phyloP scores from a whole-genome alignment of 2,888 invertebrate genomes.

The Lasius platythorax region DNA sequence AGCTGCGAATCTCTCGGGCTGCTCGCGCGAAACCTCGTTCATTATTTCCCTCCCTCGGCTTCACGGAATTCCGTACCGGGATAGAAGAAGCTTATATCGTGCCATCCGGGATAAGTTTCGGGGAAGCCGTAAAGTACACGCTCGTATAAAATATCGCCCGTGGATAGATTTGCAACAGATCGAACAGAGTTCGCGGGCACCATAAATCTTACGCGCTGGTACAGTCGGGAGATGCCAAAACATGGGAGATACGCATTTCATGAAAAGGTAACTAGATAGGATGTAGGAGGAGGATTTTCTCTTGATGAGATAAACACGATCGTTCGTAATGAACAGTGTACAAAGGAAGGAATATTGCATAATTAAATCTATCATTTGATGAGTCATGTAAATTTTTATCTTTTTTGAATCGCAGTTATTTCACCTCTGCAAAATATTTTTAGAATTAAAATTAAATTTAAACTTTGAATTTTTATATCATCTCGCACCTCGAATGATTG shows the following conservation, averaged over 20 bases:
- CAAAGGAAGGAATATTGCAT: not conserved
- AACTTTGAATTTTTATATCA: not conserved
- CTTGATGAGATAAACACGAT: not conserved
- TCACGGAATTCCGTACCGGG: constrained; percentile 38
- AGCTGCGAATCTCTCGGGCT: constrained; percentile 42
- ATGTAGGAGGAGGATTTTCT: not conserved
- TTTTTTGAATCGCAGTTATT: not conserved
- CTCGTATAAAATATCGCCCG: constrained; percentile 68
- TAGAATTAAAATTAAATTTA: not conserved
- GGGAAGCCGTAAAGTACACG: constrained; percentile 70
- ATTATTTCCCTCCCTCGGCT: constrained; percentile 47
- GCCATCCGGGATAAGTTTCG: constrained; percentile 68
- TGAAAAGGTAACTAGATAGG: constrained; percentile 6
- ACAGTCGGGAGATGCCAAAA: constrained; percentile 54
- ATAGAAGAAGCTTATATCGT: constrained; percentile 67
- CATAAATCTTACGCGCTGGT: constrained; percentile 69
- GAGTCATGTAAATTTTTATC: not conserved
- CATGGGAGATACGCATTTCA: constrained; percentile 37
- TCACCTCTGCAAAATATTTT: not conserved
- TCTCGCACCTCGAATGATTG: not conserved
- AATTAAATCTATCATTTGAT: not conserved
- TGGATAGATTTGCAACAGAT: constrained; percentile 74
- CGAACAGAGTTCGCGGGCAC: constrained; percentile 67
- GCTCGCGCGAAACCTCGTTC: constrained; percentile 47
- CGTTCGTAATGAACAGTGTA: not conserved